phyloP scores from a whole-genome alignment of 2,113 vertebrate species.

The Myxocyprinus asiaticus region DNA sequence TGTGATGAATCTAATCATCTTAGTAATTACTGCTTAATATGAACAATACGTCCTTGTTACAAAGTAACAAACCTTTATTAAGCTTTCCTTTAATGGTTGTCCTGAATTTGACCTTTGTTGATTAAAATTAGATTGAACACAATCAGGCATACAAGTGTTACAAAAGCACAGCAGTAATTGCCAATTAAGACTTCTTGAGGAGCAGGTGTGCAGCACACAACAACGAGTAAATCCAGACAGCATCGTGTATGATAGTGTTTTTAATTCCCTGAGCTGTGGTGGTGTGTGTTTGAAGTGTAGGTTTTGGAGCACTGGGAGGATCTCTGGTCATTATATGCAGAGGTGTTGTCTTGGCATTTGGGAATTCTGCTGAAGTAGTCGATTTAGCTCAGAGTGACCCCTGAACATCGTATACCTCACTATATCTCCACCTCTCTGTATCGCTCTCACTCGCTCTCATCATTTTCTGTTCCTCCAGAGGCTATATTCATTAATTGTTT shows the following conservation, averaged over 20 bases:
- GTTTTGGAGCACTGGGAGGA: background rate
- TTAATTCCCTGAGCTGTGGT: conserved; percentile 28
- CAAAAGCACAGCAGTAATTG: conserved; percentile 35
- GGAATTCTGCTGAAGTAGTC: conserved; percentile 52
- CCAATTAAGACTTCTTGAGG: conserved; percentile 39
- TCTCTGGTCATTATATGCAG: conserved; percentile 46
- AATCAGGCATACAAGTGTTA: conserved; percentile 50
- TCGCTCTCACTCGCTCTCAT: background rate
- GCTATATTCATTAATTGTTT: too few species aligned
- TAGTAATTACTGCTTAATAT: conserved; percentile 55
- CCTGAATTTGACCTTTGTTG: conserved; percentile 51
- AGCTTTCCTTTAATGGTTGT: conserved; percentile 48
- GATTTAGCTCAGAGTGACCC: conserved; percentile 52
- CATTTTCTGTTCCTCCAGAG: background rate
- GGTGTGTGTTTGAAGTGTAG: conserved; percentile 20
- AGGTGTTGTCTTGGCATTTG: conserved; percentile 31
- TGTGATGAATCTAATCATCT: conserved; percentile 53
- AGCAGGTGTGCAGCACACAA: conserved; percentile 31
- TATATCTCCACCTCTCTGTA: conserved; percentile 1
- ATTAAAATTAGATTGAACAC: conserved; percentile 52
- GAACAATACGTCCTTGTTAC: conserved; percentile 54
- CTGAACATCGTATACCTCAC: conserved; percentile 15
- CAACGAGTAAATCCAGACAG: conserved; percentile 22
- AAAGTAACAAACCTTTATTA: conserved; percentile 55
- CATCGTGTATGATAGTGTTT: background rate